These are phyloP conservation scores for Drosophila jambulina DNA, from an alignment of 1,140 invertebrate genomes.

Conservation along the genomic window DNA sequence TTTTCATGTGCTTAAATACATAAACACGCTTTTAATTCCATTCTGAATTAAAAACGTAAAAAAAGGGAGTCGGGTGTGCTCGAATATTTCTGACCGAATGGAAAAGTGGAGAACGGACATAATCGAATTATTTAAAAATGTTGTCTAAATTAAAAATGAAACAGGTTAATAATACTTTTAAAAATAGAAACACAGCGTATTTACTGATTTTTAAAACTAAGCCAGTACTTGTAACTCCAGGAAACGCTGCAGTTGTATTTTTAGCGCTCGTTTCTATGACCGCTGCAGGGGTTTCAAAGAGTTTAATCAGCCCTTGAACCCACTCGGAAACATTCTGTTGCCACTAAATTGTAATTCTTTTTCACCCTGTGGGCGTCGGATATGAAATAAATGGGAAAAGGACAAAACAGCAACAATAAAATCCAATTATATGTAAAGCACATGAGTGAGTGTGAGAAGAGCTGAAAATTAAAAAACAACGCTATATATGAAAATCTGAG, in stretches of 20 bases:
- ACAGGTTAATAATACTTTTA: background rate
- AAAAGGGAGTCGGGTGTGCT: too few species aligned
- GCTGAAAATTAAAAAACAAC: background rate
- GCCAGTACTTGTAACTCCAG: background rate
- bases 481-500: background rate
- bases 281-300: background rate
- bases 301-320: background rate
- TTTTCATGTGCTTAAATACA: background rate
- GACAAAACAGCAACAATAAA: background rate
- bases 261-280: background rate
- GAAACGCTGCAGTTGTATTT: background rate
- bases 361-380: background rate
- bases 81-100: background rate
- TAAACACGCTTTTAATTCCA: background rate
- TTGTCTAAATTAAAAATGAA: background rate
- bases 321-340: background rate
- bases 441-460: background rate
- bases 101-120: background rate
- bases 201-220: background rate
- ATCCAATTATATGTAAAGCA: constrained; percentile 33
- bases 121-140: background rate
- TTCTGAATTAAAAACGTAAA: background rate
- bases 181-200: background rate
- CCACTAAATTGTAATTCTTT: background rate
- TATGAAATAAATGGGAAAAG: background rate